A percentile compares a stretch with the other conserved stretches of the same genome.
phyloP scores from a whole-genome alignment of 2,113 vertebrate species.

The Amia ocellicauda region DNA sequence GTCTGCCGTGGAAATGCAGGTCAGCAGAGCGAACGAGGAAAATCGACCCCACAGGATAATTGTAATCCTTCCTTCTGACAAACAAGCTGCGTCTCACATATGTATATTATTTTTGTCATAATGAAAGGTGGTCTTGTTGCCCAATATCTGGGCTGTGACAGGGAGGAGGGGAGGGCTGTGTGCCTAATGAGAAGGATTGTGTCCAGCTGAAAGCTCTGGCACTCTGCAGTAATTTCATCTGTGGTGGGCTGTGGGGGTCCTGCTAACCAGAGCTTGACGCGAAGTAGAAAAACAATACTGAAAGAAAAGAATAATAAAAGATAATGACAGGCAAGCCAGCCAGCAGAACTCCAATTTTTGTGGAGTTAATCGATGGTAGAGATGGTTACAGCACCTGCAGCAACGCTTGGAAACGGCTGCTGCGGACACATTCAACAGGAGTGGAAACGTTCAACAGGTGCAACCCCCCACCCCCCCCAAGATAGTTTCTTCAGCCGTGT shows the following conservation, averaged over 20 bases:
- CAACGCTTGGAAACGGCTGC: no score
- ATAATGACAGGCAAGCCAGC: conserved; percentile 39
- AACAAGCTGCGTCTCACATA: neutral
- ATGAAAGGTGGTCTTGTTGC: conserved; percentile 14
- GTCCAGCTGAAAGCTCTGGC: neutral
- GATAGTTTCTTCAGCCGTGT: no score
- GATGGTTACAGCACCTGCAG: no score
- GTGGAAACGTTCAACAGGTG: no score
- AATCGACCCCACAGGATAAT: neutral
- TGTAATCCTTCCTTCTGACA: conserved; percentile 1
- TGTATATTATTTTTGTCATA: conserved; percentile 5
- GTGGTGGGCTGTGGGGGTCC: neutral
- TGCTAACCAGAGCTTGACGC: conserved; percentile 23
- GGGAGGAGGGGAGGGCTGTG: neutral
- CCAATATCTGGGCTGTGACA: neutral
- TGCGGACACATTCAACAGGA: no score
- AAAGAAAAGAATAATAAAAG: no score
- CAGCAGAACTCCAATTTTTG: no score
- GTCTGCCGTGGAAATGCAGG: conserved; percentile 12
- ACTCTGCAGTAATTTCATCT: conserved; percentile 14
- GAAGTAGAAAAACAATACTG: no score
- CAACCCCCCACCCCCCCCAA: no score
- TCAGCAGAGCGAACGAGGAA: neutral
- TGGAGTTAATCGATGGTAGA: no score
- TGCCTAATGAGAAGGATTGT: neutral